These are phyloP conservation scores for Charanyca ferruginea DNA, from an alignment of 2,888 invertebrate species.

Conservation along the genomic window DNA sequence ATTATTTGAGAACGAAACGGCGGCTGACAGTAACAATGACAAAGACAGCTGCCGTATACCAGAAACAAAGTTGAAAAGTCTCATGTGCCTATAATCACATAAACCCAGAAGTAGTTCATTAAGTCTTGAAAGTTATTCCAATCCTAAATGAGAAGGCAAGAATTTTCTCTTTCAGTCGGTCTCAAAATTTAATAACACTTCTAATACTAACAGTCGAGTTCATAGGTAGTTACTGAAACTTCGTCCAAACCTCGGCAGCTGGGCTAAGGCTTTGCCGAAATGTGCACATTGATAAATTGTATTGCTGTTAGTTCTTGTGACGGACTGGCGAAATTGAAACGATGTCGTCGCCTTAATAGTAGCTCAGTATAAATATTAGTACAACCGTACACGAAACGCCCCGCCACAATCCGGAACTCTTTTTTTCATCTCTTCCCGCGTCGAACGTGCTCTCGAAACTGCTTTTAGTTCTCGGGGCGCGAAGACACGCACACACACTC, in stretches of 20 bases:
- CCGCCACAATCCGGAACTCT: too few relatives aligned
- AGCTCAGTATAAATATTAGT: too few relatives aligned
- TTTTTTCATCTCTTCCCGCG: too few relatives aligned
- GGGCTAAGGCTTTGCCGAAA: conserved; percentile 31
- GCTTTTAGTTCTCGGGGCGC: too few relatives aligned
- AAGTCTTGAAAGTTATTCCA: not conserved
- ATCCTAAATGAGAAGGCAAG: not conserved
- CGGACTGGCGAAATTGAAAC: conserved; percentile 22
- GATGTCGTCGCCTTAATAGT: not conserved
- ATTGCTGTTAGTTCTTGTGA: conserved; percentile 43
- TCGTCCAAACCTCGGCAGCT: conserved; percentile 26
- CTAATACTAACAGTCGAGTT: conserved; percentile 14
- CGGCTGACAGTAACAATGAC: too few relatives aligned
- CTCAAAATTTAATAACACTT: conserved; percentile 28
- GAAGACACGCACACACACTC: too few relatives aligned
- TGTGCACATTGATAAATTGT: conserved; percentile 48
- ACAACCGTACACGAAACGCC: too few relatives aligned
- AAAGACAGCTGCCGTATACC: too few relatives aligned
- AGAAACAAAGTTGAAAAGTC: too few relatives aligned
- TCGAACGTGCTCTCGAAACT: too few relatives aligned
- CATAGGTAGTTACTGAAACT: conserved; percentile 34
- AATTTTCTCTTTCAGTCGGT: conserved; percentile 7
- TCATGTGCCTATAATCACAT: too few relatives aligned
- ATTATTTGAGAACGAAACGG: too few relatives aligned
- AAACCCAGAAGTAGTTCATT: not conserved